phyloP scores from a whole-genome alignment of 2,888 invertebrate genomes.

The Balanococcus diminutus region DNA sequence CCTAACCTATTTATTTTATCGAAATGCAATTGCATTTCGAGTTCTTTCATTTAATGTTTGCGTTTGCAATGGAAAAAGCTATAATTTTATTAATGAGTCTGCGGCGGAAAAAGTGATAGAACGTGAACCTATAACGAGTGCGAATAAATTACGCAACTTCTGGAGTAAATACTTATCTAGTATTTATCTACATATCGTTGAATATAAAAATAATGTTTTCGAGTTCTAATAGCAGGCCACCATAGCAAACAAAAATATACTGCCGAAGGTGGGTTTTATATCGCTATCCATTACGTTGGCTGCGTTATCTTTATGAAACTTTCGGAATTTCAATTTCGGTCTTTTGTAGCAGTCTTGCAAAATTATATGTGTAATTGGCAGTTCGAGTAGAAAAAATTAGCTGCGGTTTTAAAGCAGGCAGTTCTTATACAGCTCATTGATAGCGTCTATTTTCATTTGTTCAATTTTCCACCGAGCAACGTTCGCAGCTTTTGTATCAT shows the following conservation, averaged over 20 bases:
- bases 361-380: neutral
- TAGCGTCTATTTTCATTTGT: neutral
- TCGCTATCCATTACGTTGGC: neutral
- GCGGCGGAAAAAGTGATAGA: neutral
- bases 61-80: neutral
- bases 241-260: neutral
- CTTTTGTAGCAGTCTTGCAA: neutral
- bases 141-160: neutral
- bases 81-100: neutral
- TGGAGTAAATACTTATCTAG: too few relatives aligned
- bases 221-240: neutral
- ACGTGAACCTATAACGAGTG: neutral
- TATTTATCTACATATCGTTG: neutral
- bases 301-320: slow-evolving; percentile 4
- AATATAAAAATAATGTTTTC: neutral
- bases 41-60: neutral
- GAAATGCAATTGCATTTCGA: neutral
- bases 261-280: neutral
- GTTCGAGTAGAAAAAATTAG: neutral
- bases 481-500: neutral
- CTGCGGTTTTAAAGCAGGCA: neutral
- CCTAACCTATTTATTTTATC: too few relatives aligned
- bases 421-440: neutral
- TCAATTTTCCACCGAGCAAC: neutral
- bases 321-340: neutral